Conservation (phyloP, 2,113 vertebrate species). For the Elgaria multicarinata region DNA sequence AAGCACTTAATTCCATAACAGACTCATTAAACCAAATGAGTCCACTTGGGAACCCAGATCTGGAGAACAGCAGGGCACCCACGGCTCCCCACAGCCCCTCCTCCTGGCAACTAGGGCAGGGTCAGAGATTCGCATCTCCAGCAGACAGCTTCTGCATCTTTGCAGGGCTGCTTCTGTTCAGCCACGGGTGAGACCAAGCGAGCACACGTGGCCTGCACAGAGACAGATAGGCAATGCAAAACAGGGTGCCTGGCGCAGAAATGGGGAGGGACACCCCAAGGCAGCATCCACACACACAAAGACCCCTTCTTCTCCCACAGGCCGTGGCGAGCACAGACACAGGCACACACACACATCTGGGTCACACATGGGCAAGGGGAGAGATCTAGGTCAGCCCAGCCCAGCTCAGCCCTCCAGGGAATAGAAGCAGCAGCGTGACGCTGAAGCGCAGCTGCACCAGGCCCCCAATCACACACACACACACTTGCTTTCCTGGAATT, state of each 20-base stretch:
- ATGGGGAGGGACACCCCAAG: not conserved
- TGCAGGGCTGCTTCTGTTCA: not conserved
- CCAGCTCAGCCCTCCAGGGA: too few relatives aligned
- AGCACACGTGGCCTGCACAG: not conserved
- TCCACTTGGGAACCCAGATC: not conserved
- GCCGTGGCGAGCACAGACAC: not conserved
- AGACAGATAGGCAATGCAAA: not conserved
- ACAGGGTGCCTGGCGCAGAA: not conserved
- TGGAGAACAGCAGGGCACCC: not conserved
- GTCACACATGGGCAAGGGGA: not conserved
- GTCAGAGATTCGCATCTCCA: rapidly evolving
- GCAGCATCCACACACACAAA: not conserved
- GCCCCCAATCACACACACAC: too few relatives aligned
- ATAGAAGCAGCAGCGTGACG: not conserved
- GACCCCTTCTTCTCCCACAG: not conserved
- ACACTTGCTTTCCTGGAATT: not conserved
- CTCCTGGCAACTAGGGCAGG: not conserved
- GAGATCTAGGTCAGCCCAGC: not conserved
- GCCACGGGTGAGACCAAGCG: too few relatives aligned
- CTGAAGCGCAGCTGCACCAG: too few relatives aligned
- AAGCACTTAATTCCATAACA: not conserved
- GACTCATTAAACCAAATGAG: not conserved
- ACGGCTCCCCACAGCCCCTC: not conserved
- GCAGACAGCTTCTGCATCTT: not conserved
- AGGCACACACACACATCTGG: not conserved